Evolutionary conservation across 2,797 vertebrate genomes (phyloP).

Genomic region (Eremophila alpestris): DNA sequence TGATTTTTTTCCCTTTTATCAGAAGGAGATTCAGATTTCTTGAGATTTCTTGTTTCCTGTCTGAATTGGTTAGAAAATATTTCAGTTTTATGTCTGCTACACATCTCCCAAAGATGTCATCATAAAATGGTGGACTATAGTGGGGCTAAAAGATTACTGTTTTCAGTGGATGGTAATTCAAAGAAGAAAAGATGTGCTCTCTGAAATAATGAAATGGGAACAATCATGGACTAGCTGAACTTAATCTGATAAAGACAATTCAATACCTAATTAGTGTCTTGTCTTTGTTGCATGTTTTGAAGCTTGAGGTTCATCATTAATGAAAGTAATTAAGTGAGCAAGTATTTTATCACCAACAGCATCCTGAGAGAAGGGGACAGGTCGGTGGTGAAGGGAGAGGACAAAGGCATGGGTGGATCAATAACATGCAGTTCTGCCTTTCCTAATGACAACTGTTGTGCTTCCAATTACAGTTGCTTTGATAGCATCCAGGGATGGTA

Average conservation of each 20-base stretch:
- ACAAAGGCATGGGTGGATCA: constrained; percentile 15
- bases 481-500: not conserved
- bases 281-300: constrained; percentile 16
- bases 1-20: not conserved
- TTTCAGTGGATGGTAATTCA: not conserved
- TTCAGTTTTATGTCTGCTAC: not conserved
- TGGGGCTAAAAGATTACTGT: not conserved
- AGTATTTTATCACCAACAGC: constrained; percentile 4
- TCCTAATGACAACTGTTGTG: not conserved
- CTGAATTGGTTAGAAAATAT: not conserved
- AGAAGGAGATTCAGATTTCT: not conserved
- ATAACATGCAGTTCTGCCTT: constrained; percentile 21
- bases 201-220: not conserved
- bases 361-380: not conserved
- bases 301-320: constrained; percentile 26
- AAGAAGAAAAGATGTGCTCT: not conserved
- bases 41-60: not conserved
- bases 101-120: not conserved
- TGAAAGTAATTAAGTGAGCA: constrained; percentile 55
- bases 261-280: constrained; percentile 32
- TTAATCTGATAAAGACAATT: constrained; percentile 16
- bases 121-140: not conserved
- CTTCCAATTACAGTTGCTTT: constrained; percentile 14
- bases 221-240: not conserved
- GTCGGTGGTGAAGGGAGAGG: not conserved